Percentiles rank a stretch among this genome's conserved stretches.
These are phyloP conservation scores for Oreotrochilus melanogaster DNA, from an alignment of 2,113 vertebrate genomes.

Conservation along the genomic window DNA sequence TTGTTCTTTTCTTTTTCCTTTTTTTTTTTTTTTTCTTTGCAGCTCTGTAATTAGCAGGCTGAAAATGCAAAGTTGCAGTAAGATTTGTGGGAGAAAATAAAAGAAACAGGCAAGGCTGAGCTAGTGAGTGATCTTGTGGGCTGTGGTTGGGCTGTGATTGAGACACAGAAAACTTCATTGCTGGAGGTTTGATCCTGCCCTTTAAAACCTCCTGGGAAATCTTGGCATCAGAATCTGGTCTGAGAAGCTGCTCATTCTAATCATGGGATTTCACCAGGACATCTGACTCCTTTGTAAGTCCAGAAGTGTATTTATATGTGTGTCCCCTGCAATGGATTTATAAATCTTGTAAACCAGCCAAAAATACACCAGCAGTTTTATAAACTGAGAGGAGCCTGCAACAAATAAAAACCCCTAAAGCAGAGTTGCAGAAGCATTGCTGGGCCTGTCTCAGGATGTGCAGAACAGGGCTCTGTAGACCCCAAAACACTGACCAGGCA, in stretches of 20 bases:
- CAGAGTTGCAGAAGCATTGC: not conserved
- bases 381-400: not conserved
- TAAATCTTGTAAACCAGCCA: not conserved
- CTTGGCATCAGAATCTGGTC: not conserved
- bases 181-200: not conserved
- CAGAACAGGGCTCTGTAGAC: not conserved
- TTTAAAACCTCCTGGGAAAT: not conserved
- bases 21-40: not conserved
- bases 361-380: not conserved
- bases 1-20: not conserved
- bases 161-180: not conserved
- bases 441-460: not conserved
- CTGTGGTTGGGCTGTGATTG: not conserved
- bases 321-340: not conserved
- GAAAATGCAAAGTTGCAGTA: not conserved
- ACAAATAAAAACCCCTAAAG: not conserved
- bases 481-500: not conserved
- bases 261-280: not conserved
- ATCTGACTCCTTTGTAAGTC: not conserved
- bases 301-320: not conserved
- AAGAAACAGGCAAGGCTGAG: not conserved
- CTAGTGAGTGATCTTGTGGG: not conserved
- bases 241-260: not conserved
- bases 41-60: not conserved
- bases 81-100: not conserved